phyloP scores from a whole-genome alignment of 1,140 invertebrate species.

The Hylaeus anthracinus region DNA sequence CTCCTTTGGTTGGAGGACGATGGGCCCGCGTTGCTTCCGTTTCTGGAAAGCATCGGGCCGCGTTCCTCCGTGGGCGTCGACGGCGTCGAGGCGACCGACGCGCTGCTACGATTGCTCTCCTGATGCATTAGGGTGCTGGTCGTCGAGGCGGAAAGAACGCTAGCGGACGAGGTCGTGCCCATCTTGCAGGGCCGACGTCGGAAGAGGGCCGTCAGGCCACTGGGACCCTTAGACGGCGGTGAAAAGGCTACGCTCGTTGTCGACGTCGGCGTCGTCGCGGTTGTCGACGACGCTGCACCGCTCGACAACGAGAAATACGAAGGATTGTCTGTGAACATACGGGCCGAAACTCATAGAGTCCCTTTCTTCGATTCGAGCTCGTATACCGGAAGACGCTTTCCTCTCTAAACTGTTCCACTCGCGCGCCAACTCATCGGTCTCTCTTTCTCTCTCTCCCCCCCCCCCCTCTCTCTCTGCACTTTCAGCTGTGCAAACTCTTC shows the following conservation, averaged over 20 bases:
- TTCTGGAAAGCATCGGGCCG: constrained; percentile 65
- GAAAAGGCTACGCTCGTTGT: constrained; percentile 29
- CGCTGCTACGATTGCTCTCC: constrained; percentile 59
- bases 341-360: constrained; percentile 37
- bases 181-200: constrained; percentile 70
- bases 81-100: constrained; percentile 59
- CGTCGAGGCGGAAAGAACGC: constrained; percentile 64
- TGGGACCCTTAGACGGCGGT: constrained; percentile 37
- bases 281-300: constrained; percentile 54
- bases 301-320: constrained; percentile 83
- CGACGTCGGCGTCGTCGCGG: constrained; percentile 46
- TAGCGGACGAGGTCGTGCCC: constrained; percentile 68
- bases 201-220: constrained; percentile 70
- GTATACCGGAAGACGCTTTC: not conserved
- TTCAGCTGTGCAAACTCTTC: no score
- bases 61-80: constrained; percentile 68
- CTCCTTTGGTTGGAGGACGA: constrained; percentile 59
- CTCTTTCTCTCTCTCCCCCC: no score
- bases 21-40: not conserved
- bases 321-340: constrained; percentile 83
- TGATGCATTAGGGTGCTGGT: constrained; percentile 61
- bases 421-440: no score
- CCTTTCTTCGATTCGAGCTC: not conserved
- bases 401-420: no score
- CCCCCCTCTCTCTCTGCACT: no score